Evolutionary conservation across 2,113 vertebrate species (phyloP).

Genomic region (Dromaius novaehollandiae): DNA sequence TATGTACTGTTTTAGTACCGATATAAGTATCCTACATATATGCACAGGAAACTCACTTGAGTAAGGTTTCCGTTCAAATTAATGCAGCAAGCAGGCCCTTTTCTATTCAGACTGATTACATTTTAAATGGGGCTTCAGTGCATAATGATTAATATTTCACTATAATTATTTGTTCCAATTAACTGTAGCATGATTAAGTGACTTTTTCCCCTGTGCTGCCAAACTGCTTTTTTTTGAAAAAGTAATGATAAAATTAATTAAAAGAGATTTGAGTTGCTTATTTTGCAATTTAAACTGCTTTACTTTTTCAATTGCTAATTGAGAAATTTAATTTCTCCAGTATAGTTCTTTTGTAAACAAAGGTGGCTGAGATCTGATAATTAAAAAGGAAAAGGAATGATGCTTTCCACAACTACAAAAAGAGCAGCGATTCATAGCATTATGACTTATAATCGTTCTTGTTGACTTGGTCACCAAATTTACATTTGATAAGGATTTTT

Average conservation of each 20-base stretch:
- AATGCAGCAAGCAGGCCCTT: neutral
- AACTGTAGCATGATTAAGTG: slow-evolving; percentile 62
- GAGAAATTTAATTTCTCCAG: slow-evolving; percentile 33
- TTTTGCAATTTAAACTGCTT: slow-evolving; percentile 24
- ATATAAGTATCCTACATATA: neutral
- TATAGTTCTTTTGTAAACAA: neutral
- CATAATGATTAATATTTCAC: slow-evolving; percentile 49
- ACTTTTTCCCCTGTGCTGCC: slow-evolving; percentile 20
- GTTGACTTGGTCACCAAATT: neutral
- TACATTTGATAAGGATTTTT: neutral
- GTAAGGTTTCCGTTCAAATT: neutral
- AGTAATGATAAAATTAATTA: slow-evolving; percentile 56
- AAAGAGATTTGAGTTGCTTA: slow-evolving; percentile 32
- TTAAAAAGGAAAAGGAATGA: neutral
- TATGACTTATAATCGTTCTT: neutral
- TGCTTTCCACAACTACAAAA: neutral
- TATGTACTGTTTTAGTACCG: neutral
- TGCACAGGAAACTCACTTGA: neutral
- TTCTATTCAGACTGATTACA: slow-evolving; percentile 15
- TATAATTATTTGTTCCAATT: slow-evolving; percentile 65
- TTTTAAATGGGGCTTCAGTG: slow-evolving; percentile 40
- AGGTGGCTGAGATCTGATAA: neutral
- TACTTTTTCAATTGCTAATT: neutral
- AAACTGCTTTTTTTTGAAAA: neutral
- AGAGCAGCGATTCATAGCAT: neutral